Evolutionary conservation across 2,797 vertebrate genomes (phyloP).

Genomic region (Falco novaeseelandiae): DNA sequence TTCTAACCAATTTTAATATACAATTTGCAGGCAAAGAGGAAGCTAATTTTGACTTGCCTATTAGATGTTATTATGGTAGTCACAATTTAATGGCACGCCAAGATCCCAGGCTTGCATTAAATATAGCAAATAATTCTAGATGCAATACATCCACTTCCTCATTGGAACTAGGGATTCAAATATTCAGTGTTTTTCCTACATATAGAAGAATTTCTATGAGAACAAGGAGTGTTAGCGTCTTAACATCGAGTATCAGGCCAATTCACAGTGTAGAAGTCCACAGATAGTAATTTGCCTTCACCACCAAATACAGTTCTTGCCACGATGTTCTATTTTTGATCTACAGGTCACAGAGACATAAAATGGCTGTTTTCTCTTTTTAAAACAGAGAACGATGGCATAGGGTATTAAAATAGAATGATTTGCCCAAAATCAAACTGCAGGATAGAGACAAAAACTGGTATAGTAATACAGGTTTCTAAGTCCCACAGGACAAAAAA

Average conservation of each 20-base stretch:
- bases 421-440: neutral
- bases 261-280: neutral
- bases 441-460: neutral
- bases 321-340: neutral
- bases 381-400: neutral
- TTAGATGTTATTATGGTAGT: neutral
- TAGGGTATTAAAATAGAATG: neutral
- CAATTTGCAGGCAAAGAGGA: neutral
- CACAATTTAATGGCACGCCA: neutral
- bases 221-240: neutral
- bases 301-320: neutral
- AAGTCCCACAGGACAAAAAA: neutral
- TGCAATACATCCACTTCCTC: neutral
- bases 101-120: neutral
- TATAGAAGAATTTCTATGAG: neutral
- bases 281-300: neutral
- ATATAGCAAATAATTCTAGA: neutral
- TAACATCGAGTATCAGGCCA: neutral
- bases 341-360: neutral
- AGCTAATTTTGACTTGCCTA: neutral
- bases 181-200: neutral
- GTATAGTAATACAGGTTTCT: neutral
- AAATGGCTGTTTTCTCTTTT: neutral
- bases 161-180: neutral
- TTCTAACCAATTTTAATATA: neutral